Evolutionary conservation across 2,888 invertebrate genomes (phyloP), one percentile per base, ranked within the genome.

Genomic region (Polymixis flavicincta): DNA sequence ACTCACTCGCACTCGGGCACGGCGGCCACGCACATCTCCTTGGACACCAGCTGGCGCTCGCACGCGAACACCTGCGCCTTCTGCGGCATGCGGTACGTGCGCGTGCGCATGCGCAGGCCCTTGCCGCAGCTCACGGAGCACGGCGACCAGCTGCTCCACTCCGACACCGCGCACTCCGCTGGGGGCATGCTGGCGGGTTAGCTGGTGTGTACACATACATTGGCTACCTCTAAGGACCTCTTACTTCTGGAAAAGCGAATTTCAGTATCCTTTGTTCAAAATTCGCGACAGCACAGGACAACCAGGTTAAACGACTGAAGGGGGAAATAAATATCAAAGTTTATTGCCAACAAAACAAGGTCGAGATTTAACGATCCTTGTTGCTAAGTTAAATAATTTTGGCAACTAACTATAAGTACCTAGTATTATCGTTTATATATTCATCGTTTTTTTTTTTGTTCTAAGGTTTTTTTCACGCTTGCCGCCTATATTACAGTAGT

Each of bases 111-210:
- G 89, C 98, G 97, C 83, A 98, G 97, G 45, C 99, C 99, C 95
- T 98, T 98, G 76, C 99, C 99, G 94, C 99, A 99, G 50, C 97
- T 97, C 57, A 98, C 98, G 9, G 98, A 98, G 92, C 99, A 99
- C 28, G 97, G 96, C 48, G 98, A 97, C 98, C 98, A 99, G 17
- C 96, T 89, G 9, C 97, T 96, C 97, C 98, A 99, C 32, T 97
- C 97, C 0, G 97, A 96, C 42, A 98, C 98, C 6, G 96, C 97
- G 92, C 99, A 99, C 92, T 98, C 98, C 89, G 97, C 98, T 98
- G 91, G 1, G 1, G 17, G 1, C 17, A 4, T 0, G 13, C 13
- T 14, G 9, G 9, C n/a, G 32, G 0, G n/a, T 65, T 65, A 50
- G 22, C 48, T 48, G 13, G 48, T 22, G 0, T 6, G 22, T 22